phyloP scores from a whole-genome alignment of 2,113 vertebrate genomes.

The Connochaetes taurinus region DNA sequence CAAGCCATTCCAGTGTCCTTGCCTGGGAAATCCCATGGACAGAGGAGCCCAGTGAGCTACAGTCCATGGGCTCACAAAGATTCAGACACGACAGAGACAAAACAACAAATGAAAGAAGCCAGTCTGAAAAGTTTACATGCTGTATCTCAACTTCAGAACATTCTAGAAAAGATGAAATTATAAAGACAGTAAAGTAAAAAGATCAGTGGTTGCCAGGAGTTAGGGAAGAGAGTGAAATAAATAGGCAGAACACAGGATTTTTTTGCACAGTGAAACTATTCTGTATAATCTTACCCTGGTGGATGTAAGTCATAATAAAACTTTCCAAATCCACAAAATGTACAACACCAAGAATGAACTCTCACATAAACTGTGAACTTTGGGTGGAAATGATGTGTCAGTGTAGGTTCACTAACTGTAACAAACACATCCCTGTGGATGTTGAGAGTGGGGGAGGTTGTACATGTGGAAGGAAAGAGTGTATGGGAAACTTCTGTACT shows the following conservation, averaged over 20 bases:
- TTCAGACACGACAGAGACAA: accelerated
- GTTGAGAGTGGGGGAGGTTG: accelerated
- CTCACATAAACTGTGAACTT: neutral
- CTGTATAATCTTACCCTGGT: neutral
- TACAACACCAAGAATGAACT: neutral
- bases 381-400: neutral
- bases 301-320: neutral
- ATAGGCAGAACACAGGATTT: neutral
- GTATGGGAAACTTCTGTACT: neutral
- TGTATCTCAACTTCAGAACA: neutral
- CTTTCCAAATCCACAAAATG: neutral
- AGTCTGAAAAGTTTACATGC: neutral
- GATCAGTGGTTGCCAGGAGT: neutral
- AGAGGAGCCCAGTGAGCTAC: neutral
- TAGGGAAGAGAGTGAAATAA: neutral
- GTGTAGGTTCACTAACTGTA: neutral
- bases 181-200: neutral
- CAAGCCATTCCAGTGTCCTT: neutral
- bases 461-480: accelerated
- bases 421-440: neutral
- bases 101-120: neutral
- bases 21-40: neutral
- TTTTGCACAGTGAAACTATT: neutral
- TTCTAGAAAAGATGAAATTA: neutral
- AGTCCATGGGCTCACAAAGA: neutral